A percentile compares a stretch with the other conserved stretches of the same genome.
Evolutionary conservation across 2,888 invertebrate species (phyloP).

Genomic region (Heliconius sara): DNA sequence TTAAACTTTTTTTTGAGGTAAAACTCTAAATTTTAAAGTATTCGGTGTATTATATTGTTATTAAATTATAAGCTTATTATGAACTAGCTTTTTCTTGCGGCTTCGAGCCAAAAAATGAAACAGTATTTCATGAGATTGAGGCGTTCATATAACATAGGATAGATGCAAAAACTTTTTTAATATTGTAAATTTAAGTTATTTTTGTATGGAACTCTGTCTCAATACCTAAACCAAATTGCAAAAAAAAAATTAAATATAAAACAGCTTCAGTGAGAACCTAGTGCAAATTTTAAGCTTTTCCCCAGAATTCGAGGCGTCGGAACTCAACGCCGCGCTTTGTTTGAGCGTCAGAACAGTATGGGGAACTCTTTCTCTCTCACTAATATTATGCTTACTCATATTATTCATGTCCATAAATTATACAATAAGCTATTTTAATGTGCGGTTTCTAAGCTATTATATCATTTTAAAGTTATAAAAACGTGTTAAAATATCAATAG

Average conservation of each 20-base stretch:
- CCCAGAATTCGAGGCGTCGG: not conserved
- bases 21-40: not conserved
- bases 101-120: not conserved
- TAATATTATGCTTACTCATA: no score
- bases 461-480: constrained; percentile 18
- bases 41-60: constrained; percentile 17
- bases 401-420: constrained; percentile 1
- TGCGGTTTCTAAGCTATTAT: constrained; percentile 16
- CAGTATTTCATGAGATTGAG: not conserved
- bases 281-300: no score
- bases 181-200: no score
- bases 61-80: constrained; percentile 18
- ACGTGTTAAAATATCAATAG: constrained; percentile 41
- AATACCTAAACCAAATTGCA: no score
- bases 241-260: no score
- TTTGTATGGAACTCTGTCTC: no score
- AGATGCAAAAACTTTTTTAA: no score
- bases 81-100: not conserved
- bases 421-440: not conserved
- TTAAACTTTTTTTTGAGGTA: constrained; percentile 26
- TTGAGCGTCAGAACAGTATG: no score
- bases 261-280: no score
- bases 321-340: not conserved
- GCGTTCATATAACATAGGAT: not conserved
- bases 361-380: not conserved